Percentiles rank a stretch among this genome's conserved stretches.
Conservation (phyloP, 2,113 vertebrate species). For the Solenodon paradoxus region DNA sequence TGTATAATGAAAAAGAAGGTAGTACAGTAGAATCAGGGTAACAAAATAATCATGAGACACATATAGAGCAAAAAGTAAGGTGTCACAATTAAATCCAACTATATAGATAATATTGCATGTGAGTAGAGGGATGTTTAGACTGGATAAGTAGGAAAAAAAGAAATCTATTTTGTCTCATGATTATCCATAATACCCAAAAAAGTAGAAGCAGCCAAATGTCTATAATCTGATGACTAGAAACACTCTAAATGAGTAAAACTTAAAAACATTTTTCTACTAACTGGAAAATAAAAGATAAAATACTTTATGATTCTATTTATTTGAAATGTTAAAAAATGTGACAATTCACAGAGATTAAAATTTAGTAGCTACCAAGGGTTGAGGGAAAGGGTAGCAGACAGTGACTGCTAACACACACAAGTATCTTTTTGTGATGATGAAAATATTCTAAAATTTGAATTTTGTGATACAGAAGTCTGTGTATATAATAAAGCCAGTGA, state of each 20-base stretch:
- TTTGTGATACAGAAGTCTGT: not conserved
- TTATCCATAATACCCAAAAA: not conserved
- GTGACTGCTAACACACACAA: not conserved
- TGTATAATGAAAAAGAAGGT: not conserved
- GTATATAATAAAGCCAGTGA: not conserved
- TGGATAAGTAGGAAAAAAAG: not conserved
- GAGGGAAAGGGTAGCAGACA: not conserved
- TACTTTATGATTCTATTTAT: not conserved
- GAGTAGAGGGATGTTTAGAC: not conserved
- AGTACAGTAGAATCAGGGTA: not conserved
- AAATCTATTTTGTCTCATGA: not conserved
- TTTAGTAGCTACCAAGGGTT: not conserved
- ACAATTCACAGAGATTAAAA: not conserved
- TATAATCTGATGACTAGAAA: not conserved
- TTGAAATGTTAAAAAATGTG: not conserved
- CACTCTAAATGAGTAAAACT: not conserved
- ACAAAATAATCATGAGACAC: not conserved
- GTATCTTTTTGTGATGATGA: not conserved
- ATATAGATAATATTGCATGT: not conserved
- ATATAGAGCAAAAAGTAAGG: not conserved
- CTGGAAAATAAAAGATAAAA: not conserved
- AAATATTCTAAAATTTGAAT: not conserved
- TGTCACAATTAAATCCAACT: not conserved
- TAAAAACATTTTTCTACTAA: not conserved
- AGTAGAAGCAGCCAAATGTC: not conserved